phyloP scores from a whole-genome alignment of 2,113 vertebrate species.

The Cervus canadensis region DNA sequence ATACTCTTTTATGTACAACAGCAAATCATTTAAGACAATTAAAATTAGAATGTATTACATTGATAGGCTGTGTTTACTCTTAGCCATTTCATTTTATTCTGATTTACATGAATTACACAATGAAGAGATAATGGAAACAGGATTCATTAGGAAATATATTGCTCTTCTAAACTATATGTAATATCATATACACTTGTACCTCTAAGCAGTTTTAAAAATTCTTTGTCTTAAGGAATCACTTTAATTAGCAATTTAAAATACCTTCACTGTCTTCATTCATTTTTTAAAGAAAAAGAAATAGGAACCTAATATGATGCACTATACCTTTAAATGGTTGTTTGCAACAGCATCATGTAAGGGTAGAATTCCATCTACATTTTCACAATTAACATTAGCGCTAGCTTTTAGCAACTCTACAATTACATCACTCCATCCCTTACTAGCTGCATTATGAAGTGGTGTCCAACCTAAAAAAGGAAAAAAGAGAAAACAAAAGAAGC shows the following conservation, averaged over 20 bases:
- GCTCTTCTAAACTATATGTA: background rate
- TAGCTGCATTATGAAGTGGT: slow-evolving; percentile 87
- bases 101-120: background rate
- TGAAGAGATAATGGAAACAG: slow-evolving; percentile 10
- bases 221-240: slow-evolving; percentile 15
- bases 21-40: background rate
- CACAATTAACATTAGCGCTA: slow-evolving; percentile 84
- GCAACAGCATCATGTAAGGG: slow-evolving; percentile 86
- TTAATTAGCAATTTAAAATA: slow-evolving; percentile 44
- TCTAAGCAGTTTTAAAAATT: slow-evolving; percentile 16
- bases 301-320: background rate
- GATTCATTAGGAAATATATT: background rate
- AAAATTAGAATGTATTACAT: background rate
- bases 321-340: slow-evolving; percentile 84
- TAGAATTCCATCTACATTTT: slow-evolving; percentile 78
- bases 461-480: slow-evolving; percentile 85
- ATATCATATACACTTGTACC: slow-evolving; percentile 14
- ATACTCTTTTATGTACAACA: background rate
- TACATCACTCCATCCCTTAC: slow-evolving; percentile 74
- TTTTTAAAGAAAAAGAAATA: slow-evolving; percentile 11
- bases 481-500: background rate
- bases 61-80: background rate
- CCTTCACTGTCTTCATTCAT: background rate
- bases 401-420: slow-evolving; percentile 84
- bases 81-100: background rate